A percentile compares a stretch with the other conserved stretches of the same genome.
Conservation (phyloP, 2,888 invertebrate species). For the Phania funesta region DNA sequence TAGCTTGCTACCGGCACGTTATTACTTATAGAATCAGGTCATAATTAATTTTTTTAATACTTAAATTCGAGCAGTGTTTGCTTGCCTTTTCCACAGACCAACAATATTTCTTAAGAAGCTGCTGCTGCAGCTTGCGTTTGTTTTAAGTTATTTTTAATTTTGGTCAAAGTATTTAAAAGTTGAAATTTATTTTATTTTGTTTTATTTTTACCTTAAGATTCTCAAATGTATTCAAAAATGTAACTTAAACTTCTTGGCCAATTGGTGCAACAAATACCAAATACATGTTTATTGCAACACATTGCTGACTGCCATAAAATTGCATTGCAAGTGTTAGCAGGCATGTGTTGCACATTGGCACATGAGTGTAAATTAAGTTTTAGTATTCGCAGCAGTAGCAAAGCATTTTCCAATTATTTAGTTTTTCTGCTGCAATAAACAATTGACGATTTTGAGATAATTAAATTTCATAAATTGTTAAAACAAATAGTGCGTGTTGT, state of each 20-base stretch:
- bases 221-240: not conserved
- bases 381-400: not conserved
- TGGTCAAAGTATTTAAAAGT: too few relatives aligned
- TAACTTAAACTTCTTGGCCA: constrained; percentile 27
- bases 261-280: constrained; percentile 34
- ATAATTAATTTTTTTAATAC: too few relatives aligned
- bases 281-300: constrained; percentile 32
- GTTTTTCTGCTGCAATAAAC: constrained; percentile 22
- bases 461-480: constrained; percentile 46
- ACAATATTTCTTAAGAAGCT: too few relatives aligned
- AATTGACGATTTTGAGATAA: constrained; percentile 56
- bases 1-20: too few relatives aligned
- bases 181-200: too few relatives aligned
- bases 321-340: constrained; percentile 19
- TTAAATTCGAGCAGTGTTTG: too few relatives aligned
- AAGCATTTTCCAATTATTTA: not conserved
- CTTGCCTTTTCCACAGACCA: too few relatives aligned
- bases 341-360: constrained; percentile 7
- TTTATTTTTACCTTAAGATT: not conserved
- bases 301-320: constrained; percentile 24
- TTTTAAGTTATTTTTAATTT: too few relatives aligned
- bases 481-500: not conserved
- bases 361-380: constrained; percentile 40
- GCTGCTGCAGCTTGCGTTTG: too few relatives aligned
- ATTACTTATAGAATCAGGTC: too few relatives aligned